Evolutionary conservation across 2,113 vertebrate species (phyloP), one percentile per base, ranked within the genome.

Genomic region (Oenanthe melanoleuca): DNA sequence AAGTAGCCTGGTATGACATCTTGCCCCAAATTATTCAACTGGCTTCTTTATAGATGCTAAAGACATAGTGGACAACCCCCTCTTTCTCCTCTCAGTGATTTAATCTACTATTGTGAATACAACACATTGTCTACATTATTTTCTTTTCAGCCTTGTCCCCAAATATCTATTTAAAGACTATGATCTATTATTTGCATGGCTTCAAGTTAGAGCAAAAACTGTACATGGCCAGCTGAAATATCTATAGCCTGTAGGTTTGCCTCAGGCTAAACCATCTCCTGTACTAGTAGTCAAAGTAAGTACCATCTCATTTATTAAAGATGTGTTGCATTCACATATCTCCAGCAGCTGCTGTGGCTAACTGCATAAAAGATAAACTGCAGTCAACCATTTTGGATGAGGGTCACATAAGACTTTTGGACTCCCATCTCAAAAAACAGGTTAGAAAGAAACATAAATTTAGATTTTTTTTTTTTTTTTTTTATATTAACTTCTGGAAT

Each of bases 191-290:
- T 86, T 93, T 73, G 44, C 67, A 69, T 8, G 12, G 71, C 64
- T 95, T 91, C 83, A 80, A 84, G 74, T 94, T 65, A 86, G 33
- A 2, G 1, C 53, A 91, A 67, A 85, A 92, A 72, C 38, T 8
- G 1, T 59, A 74, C 64, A 29, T 15, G 38, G 57, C 71, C 78
- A 78, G 38, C 64, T 83, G 80, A 95, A 97, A 63, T 94, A 94
- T n/a, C 75, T 81, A 38, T 84, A 92, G 91, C 95, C 95, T 73
- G 61, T 55, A 94, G 92, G 84, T 86, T 78, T 93, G 96, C 96
- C 97, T 96, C 74, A 82, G 95, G 94, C 94, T 91, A 96, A 94
- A 83, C 53, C 33, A 95, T 92, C 74, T 81, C 85, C 57, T 81
- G 65, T 79, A 74, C 31, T 40, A 84, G 56, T 45, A 95, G 84